Percentiles rank a stretch among this genome's conserved stretches.
phyloP scores from a whole-genome alignment of 2,797 vertebrate species.

The Clarias pachynema region DNA sequence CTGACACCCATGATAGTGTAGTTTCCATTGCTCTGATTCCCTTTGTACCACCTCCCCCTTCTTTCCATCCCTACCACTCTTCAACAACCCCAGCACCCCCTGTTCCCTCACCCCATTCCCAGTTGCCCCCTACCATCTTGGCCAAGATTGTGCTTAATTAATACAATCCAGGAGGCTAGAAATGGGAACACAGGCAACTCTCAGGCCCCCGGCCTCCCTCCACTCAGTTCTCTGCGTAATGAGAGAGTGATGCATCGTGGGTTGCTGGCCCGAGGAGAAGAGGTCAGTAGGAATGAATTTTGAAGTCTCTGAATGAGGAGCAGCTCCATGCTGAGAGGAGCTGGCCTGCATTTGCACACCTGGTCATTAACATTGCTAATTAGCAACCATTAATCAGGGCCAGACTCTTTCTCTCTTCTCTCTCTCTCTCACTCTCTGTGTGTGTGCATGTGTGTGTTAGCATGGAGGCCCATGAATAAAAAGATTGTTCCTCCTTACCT shows the following conservation, averaged over 20 bases:
- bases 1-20: neutral
- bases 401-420: slow-evolving; percentile 64
- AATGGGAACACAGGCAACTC: slow-evolving; percentile 78
- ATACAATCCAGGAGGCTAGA: slow-evolving; percentile 82
- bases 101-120: slow-evolving; percentile 42
- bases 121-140: slow-evolving; percentile 66
- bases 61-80: slow-evolving; percentile 38
- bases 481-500: slow-evolving; percentile 88
- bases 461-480: slow-evolving; percentile 75
- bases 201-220: slow-evolving; percentile 76
- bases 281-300: slow-evolving; percentile 92
- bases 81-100: slow-evolving; percentile 11
- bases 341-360: slow-evolving; percentile 97
- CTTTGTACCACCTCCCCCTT: slow-evolving; percentile 3
- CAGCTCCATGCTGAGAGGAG: slow-evolving; percentile 89
- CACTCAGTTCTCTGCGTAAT: slow-evolving; percentile 82
- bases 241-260: slow-evolving; percentile 81
- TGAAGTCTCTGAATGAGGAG: slow-evolving; percentile 87
- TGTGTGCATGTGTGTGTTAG: slow-evolving; percentile 36
- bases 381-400: slow-evolving; percentile 98
- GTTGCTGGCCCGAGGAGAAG: slow-evolving; percentile 77
- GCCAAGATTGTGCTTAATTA: slow-evolving; percentile 89
- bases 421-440: slow-evolving; percentile 51
- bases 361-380: slow-evolving; percentile 99
- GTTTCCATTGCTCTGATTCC: slow-evolving; percentile 1